Percentiles rank a stretch among this genome's conserved stretches.
phyloP scores from a whole-genome alignment of 2,888 invertebrate genomes.

The Eurytoma californica region DNA sequence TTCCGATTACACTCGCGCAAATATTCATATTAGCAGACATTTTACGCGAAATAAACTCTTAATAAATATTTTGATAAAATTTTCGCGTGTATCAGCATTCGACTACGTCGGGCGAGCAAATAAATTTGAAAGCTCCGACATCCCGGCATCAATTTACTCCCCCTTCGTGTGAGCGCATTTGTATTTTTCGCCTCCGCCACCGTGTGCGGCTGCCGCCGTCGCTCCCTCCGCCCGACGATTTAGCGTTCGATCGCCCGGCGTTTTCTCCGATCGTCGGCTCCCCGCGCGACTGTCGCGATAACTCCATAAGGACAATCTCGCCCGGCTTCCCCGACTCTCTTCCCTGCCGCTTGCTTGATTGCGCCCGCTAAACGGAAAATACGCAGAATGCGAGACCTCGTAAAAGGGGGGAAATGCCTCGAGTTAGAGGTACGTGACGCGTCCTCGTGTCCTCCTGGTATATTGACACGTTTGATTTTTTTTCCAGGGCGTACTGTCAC shows the following conservation, averaged over 20 bases:
- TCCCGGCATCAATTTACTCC: conserved; percentile 5
- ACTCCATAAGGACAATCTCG: conserved; percentile 17
- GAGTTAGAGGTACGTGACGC: neutral
- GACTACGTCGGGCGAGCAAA: neutral
- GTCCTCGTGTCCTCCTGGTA: neutral
- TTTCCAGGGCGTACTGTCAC: no score
- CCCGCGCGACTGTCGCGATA: neutral
- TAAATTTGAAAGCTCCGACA: neutral
- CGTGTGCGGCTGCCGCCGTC: neutral
- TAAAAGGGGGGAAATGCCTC: neutral
- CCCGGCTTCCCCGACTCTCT: neutral
- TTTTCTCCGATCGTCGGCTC: neutral
- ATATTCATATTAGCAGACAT: neutral
- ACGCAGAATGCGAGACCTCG: conserved; percentile 15
- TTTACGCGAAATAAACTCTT: neutral
- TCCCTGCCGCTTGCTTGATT: conserved; percentile 19
- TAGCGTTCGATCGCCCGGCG: conserved; percentile 17
- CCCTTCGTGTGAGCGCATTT: neutral
- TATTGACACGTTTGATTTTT: no score
- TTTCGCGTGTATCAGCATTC: no score
- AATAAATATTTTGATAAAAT: no score
- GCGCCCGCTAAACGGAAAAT: conserved; percentile 37
- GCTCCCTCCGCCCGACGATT: conserved; percentile 1
- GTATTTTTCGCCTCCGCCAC: neutral
- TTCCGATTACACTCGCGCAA: neutral